Base-by-base conservation (phyloP, 1,140 invertebrate genomes). In the Aphis craccivora region DNA sequence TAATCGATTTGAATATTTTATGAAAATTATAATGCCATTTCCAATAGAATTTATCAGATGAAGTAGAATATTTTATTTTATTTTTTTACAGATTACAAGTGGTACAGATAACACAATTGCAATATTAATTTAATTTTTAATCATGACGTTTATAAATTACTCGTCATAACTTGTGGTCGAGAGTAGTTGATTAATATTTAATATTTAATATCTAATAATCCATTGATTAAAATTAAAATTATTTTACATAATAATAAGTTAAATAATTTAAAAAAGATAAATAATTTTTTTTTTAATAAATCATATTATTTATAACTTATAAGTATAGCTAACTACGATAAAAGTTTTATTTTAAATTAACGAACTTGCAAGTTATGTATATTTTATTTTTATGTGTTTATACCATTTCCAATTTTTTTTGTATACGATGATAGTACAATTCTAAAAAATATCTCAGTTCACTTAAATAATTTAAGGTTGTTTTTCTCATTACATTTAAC, bases 401-500 rank as follows among this genome's bases (percentile, higher is more conserved):
- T n/a, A n/a, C n/a, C 4, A 67, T n/a, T 67, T 67, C 3, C 30
- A n/a, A 67, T n/a, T 67, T 67, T n/a, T 48, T n/a, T 67, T n/a
- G 0, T n/a, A n/a, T 43, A 90, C 37, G 22, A 30, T 90, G 11
- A 45, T 48, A 60, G 25, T 51, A 43, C 89, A 90, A n/a, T 76
- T 4, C n/a, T 76, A n/a, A 76, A 90, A 89, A 90, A 90, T 90
- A 55, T 90, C 37, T 90, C 55, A 43, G 37, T 60, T 60, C 40
- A n/a, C 89, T 90, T 67, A 67, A 90, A 90, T 67, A 90, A 90
- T 90, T 90, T 90, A 43, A 55, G 30, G 55, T 67, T 43, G 55
- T 90, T 90, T 90, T 67, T 90, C 55, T 90, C 53, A 67, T 90
- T 67, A 67, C 60, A 90, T 40, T 90, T 90, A 90, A 90, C 37